A percentile compares a stretch with the other conserved stretches of the same genome.
phyloP scores from a whole-genome alignment of 1,140 invertebrate genomes.

The Chionoecetes opilio region DNA sequence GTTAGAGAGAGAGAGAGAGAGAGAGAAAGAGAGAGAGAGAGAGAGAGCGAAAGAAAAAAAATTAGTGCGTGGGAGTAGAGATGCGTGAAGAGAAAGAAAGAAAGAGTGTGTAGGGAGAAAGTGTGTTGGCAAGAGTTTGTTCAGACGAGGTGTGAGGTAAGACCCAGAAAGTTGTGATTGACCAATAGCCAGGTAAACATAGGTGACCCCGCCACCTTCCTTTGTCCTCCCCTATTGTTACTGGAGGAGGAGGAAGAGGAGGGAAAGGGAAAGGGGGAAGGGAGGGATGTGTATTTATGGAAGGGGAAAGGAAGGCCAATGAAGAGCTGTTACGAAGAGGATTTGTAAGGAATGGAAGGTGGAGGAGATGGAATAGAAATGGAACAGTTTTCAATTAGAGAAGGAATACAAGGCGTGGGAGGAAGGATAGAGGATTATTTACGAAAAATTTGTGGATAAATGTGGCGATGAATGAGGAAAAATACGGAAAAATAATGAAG shows the following conservation, averaged over 20 bases:
- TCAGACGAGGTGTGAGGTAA: not conserved
- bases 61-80: not conserved
- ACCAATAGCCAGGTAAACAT: not conserved
- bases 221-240: constrained; percentile 20
- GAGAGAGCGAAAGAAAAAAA: too few species aligned
- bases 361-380: not conserved
- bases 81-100: not conserved
- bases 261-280: not conserved
- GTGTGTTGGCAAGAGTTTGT: not conserved
- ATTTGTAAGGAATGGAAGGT: not conserved
- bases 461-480: not conserved
- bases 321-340: not conserved
- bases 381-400: too few species aligned
- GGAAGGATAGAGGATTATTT: not conserved
- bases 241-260: not conserved
- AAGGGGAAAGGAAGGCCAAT: not conserved
- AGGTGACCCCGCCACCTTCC: constrained; percentile 13
- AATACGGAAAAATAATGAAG: not conserved
- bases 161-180: not conserved
- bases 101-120: constrained; percentile 16
- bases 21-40: not conserved
- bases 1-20: too few species aligned
- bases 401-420: not conserved
- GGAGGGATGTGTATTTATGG: not conserved
- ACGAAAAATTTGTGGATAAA: not conserved